Base-by-base conservation (phyloP, 2,113 vertebrate species). In the Salvelinus fontinalis region DNA sequence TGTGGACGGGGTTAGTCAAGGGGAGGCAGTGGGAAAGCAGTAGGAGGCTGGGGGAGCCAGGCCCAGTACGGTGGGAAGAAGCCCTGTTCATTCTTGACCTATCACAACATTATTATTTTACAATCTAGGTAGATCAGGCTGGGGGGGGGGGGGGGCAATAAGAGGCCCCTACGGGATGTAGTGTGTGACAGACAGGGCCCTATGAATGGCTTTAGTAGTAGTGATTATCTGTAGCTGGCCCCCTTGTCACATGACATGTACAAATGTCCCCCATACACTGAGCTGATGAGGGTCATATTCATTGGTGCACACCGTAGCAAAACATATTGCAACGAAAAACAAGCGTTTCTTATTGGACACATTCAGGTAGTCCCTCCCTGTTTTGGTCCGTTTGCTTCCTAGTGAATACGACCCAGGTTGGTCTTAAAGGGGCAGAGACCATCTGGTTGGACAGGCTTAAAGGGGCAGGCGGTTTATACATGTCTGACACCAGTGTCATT, bases 1-100 rank as follows among this genome's bases (percentile, higher is more conserved):
- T 1, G 57, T 67, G 83, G 83, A 76, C 79, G 85, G 79, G 81
- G 82, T 60, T 88, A 89, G 88, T 87, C 74, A 74, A 73, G 78
- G 79, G 24, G 8, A 20, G 39, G 39, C 39, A 44, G 39, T 11
- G 39, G 39, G 83, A 51, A 22, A 18, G 31, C 4, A 20, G 27
- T 2, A 20, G 16, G 67, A 54, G 81, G 75, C 78, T 18, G 29
- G 67, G 67, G 16, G 31, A 22, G 9, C 0, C 67, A 69, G 34
- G 7, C 20, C 60, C 29, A 18, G 67, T 29, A 69, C 70, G 60
- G 71, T 62, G 72, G 67, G 75, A 18, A 72, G 77, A 34, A 73
- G 5, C 27, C 60, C 44, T 75, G 22, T 73, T 84, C 71, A 78
- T 81, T 78, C 74, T 39, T 64, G 65, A 78, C 26, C 18, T 66